These are phyloP conservation scores for Meda fulgida DNA, from an alignment of 2,797 vertebrate species.

Conservation along the genomic window DNA sequence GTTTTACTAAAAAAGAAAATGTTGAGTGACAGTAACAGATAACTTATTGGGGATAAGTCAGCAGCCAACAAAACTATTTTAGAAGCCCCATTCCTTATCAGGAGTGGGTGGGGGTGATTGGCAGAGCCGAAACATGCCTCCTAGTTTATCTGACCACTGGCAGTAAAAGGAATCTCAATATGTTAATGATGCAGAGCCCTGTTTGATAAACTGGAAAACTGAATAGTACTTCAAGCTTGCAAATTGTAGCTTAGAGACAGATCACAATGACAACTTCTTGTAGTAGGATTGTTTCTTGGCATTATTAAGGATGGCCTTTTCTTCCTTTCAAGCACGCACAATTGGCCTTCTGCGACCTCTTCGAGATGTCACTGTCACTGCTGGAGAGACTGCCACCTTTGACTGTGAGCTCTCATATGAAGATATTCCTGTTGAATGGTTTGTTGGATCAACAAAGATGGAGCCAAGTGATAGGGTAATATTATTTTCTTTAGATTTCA, in stretches of 20 bases:
- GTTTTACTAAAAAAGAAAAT: not conserved
- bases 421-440: constrained; percentile 93
- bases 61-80: constrained; percentile 85
- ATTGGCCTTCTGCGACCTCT: constrained; percentile 88
- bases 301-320: constrained; percentile 74
- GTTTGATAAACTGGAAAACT: constrained; percentile 62
- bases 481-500: constrained; percentile 9
- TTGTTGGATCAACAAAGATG: constrained; percentile 87
- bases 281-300: constrained; percentile 59
- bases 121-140: constrained; percentile 72
- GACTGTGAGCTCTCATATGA: constrained; percentile 97
- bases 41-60: constrained; percentile 60
- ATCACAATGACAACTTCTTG: constrained; percentile 68
- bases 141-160: constrained; percentile 78
- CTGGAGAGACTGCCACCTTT: constrained; percentile 94
- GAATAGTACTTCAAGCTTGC: constrained; percentile 65
- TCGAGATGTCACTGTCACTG: constrained; percentile 93
- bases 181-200: constrained; percentile 69
- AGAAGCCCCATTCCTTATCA: constrained; percentile 82
- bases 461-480: constrained; percentile 92
- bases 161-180: constrained; percentile 69
- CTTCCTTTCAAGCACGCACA: constrained; percentile 85
- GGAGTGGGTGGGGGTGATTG: constrained; percentile 76
- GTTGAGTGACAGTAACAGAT: constrained; percentile 52
- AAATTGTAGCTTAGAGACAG: constrained; percentile 62